phyloP scores from a whole-genome alignment of 2,797 vertebrate species.

The Microctenopoma lineatum region DNA sequence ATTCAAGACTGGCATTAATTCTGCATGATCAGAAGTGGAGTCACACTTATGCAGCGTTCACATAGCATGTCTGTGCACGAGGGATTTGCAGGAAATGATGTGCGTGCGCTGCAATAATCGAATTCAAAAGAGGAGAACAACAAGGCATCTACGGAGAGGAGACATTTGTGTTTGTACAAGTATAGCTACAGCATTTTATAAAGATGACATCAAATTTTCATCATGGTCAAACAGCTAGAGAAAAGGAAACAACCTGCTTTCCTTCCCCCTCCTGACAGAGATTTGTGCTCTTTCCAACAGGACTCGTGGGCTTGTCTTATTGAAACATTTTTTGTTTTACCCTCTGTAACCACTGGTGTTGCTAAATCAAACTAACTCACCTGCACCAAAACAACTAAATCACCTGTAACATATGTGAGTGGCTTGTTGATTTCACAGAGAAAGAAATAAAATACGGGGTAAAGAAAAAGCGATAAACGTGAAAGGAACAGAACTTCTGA shows the following conservation, averaged over 20 bases:
- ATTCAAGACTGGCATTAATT: background rate
- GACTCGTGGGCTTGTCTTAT: background rate
- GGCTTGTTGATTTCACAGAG: no score
- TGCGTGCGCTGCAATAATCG: background rate
- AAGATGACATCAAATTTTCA: background rate
- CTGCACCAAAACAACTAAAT: no score
- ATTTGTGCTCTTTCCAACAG: background rate
- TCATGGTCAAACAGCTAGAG: background rate
- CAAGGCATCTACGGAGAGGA: background rate
- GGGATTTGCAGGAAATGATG: background rate
- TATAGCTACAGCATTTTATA: no score
- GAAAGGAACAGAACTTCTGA: no score
- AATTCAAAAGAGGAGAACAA: background rate
- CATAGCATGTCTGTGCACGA: no score
- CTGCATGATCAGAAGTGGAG: background rate
- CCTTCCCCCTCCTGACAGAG: background rate
- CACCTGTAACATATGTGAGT: background rate
- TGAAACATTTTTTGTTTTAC: no score
- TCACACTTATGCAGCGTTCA: background rate
- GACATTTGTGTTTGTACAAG: background rate
- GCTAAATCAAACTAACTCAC: background rate
- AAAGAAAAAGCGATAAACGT: no score
- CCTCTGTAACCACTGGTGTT: no score
- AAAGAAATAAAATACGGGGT: no score
- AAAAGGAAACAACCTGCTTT: background rate